Base-by-base conservation (phyloP, 2,888 invertebrate genomes). In the Cryptocheilus praepositus region DNA sequence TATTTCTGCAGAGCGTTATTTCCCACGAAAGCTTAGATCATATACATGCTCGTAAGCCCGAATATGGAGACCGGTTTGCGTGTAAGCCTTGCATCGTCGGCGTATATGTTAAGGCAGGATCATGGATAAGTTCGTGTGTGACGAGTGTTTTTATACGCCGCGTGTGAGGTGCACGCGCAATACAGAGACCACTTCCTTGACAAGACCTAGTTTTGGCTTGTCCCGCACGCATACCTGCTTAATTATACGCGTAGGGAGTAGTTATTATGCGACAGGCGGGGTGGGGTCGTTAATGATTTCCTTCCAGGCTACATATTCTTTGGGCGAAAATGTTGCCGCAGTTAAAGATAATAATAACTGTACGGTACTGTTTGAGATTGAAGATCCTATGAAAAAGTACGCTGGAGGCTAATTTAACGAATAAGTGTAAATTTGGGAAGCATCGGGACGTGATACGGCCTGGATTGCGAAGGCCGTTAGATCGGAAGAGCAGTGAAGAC, bases 161-260 rank as follows among this genome's bases (percentile, higher is more conserved):
- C 46, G 46, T 15, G 28, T 19, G 45, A 19, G 25, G 22, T 53
- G 53, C 16, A 19, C 53, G 22, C 44, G 22, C 18, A 44, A 43
- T 22, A 28, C 49, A 16, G 49, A 8, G 13, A 21, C 73, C 67
- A 76, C 73, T 76, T 76, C 76, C 76, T 75, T 71, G 73, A 71
- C 67, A 73, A 73, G 76, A 76, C 76, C 76, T 71, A 76, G 76
- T 76, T 76, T 76, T 62, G 73, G 64, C 64, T 63, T 71, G 65
- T 68, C 66, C 66, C 64, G 67, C 64, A 59, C 52, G 52, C 22
- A 52, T 22, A 49, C 49, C 18, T 49, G 16, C 18, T 49, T 49
- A 49, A 49, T 49, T 49, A 18, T 18, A 49, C 49, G 49, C 49
- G 49, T 18, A 16, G 16, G 49, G 36, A 36, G 36, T 36, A 11